These are phyloP conservation scores for Drosophila simulans DNA, from an alignment of 1,140 invertebrate species.

Conservation along the genomic window DNA sequence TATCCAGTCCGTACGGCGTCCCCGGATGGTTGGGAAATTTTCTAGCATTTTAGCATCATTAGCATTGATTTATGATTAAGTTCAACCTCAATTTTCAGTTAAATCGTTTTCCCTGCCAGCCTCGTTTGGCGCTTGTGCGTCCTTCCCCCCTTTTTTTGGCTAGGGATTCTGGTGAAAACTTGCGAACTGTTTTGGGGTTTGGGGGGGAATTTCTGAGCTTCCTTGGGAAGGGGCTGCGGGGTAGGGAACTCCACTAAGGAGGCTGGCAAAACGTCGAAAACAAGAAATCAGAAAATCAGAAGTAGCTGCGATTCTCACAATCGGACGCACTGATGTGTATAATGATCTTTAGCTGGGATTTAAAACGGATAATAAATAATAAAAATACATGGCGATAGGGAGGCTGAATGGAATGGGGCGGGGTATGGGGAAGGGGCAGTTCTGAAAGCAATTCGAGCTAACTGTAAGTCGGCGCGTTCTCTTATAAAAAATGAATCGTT, in stretches of 20 bases:
- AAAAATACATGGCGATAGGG: conserved; percentile 70
- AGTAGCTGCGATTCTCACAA: conserved; percentile 80
- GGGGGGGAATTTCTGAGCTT: not conserved
- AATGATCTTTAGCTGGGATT: conserved; percentile 84
- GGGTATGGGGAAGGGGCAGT: not conserved
- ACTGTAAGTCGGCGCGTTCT: conserved; percentile 51
- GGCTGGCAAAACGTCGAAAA: conserved; percentile 72
- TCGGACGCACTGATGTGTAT: conserved; percentile 83
- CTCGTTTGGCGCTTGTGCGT: conserved; percentile 41
- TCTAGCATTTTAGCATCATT: conserved; percentile 84
- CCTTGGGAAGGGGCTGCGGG: too few species aligned
- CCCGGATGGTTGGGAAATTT: conserved; percentile 64
- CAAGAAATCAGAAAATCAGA: conserved; percentile 81
- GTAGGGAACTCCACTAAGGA: conserved; percentile 7
- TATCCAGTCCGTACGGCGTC: conserved; percentile 73
- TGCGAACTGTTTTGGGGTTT: conserved; percentile 31
- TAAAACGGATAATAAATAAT: conserved; percentile 83
- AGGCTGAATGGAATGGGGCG: not conserved
- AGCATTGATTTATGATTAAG: conserved; percentile 85
- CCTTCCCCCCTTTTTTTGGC: conserved; percentile 11
- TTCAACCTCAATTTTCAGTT: conserved; percentile 84
- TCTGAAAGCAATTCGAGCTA: conserved; percentile 58
- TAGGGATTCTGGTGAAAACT: conserved; percentile 33
- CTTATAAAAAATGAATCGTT: conserved; percentile 81
- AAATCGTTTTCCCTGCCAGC: conserved; percentile 79